Base-by-base conservation (phyloP, 2,888 invertebrate genomes). In the Cecidostiba fungosa region DNA sequence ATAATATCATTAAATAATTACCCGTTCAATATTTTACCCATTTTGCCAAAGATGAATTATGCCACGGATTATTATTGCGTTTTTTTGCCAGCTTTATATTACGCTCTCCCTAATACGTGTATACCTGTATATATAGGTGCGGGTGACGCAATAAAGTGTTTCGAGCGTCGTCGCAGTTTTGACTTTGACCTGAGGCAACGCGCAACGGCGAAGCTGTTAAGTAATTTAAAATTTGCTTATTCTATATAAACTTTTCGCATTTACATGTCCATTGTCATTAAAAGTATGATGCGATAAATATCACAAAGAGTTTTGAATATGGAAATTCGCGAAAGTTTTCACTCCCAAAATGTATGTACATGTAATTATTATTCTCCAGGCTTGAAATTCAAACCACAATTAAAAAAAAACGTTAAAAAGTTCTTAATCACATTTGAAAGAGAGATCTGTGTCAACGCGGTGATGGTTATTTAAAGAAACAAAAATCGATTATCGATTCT, bases 291-390 rank as follows among this genome's bases (percentile, higher is more conserved):
- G 62, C 12, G 62, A n/a, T 62, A 23, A 62, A 62, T 62, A 77
- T 77, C 36, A 62, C 32, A 77, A 39, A 77, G 59, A 36, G 23
- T 14, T 77, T 77, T 59, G 36, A 77, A 77, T 77, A 77, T 77
- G 77, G 23, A 77, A 77, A 77, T 77, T 19, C 39, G 59, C 1
- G 29, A 77, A 77, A 50, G 47, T 59, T 77, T 50, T 50, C 50
- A 23, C 59, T 77, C 10, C n/a, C 14, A 29, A 8, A 77, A 77
- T 77, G 5, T 77, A 36, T 54, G 59, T 23, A 59, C 39, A 26
- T 36, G 23, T 23, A 62, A 23, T 23, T 59, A 77, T 39, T 62
- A 39, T 16, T 10, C 50, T 36, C 36, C n/a, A 62, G 12, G 32
- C 23, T 8, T 23, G 32, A 39, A 62, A 23, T 50, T 77, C 36